These are phyloP conservation scores for Plagodis dolabraria DNA, from an alignment of 2,888 invertebrate genomes.

Conservation along the genomic window DNA sequence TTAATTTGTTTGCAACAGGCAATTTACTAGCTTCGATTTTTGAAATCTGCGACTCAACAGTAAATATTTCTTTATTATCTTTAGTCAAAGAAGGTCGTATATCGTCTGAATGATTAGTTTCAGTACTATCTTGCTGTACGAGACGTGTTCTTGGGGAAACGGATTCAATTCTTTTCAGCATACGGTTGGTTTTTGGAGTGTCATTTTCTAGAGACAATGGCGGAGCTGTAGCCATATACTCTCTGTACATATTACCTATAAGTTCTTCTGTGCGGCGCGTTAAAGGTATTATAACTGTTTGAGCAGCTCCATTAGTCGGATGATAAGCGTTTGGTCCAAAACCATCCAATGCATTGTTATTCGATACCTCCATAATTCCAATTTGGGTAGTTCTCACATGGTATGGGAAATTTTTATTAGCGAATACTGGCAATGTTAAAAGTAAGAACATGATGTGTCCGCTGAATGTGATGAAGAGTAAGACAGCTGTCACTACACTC, in stretches of 20 bases:
- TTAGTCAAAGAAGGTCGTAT: constrained; percentile 63
- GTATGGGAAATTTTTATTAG: constrained; percentile 95
- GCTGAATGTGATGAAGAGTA: constrained; percentile 86
- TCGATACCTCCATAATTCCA: constrained; percentile 87
- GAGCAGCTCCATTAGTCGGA: constrained; percentile 76
- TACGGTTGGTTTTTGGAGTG: constrained; percentile 61
- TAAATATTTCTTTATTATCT: constrained; percentile 63
- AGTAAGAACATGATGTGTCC: constrained; percentile 90
- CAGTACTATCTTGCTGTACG: constrained; percentile 67
- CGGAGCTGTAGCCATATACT: constrained; percentile 79
- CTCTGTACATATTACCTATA: constrained; percentile 82
- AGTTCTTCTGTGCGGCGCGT: constrained; percentile 87
- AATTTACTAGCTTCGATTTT: constrained; percentile 51
- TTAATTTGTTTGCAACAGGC: constrained; percentile 27
- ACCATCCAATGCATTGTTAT: constrained; percentile 80
- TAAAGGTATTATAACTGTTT: constrained; percentile 87
- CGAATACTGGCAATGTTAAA: constrained; percentile 92
- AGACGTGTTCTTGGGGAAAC: constrained; percentile 56
- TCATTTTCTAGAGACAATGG: constrained; percentile 64
- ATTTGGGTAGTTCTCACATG: constrained; percentile 95
- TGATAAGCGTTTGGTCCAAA: constrained; percentile 88
- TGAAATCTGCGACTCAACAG: constrained; percentile 68
- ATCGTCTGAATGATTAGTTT: constrained; percentile 73
- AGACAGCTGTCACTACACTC: constrained; percentile 89
- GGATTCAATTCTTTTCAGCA: constrained; percentile 57